Conservation (phyloP, 2,113 vertebrate genomes). For the Gavia stellata region DNA sequence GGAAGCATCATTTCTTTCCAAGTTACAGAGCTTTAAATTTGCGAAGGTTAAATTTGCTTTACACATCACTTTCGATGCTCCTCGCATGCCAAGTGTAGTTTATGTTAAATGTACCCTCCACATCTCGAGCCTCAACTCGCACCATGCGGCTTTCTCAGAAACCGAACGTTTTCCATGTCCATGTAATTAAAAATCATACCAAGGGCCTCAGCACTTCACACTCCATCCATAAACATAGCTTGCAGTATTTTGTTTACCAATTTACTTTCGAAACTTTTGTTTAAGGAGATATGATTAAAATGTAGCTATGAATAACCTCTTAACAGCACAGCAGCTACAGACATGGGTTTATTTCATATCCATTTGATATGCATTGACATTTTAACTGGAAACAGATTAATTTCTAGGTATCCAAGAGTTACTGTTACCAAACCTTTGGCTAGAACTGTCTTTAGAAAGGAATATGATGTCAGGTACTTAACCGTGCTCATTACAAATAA, state of each 20-base stretch:
- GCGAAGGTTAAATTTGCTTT: not conserved
- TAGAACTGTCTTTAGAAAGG: not conserved
- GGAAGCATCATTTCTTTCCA: not conserved
- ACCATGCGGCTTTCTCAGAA: not conserved
- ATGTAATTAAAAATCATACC: not conserved
- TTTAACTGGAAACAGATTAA: slow-evolving; percentile 6
- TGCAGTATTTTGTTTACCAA: not conserved
- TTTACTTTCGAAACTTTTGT: not conserved
- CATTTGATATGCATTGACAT: not conserved
- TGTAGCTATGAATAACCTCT: not conserved
- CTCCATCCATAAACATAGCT: not conserved
- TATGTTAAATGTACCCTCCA: not conserved
- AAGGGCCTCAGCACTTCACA: not conserved
- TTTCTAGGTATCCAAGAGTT: slow-evolving; percentile 1
- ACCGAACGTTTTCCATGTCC: not conserved
- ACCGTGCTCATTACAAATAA: not conserved
- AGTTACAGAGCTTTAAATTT: not conserved
- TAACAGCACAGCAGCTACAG: not conserved
- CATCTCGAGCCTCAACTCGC: not conserved
- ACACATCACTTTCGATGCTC: not conserved
- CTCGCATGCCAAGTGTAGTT: not conserved
- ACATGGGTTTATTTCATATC: not conserved
- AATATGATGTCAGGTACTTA: not conserved
- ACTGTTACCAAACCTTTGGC: not conserved
- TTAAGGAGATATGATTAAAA: slow-evolving; percentile 12